Base-by-base conservation (phyloP, 2,888 invertebrate genomes). In the Magallana nippona region DNA sequence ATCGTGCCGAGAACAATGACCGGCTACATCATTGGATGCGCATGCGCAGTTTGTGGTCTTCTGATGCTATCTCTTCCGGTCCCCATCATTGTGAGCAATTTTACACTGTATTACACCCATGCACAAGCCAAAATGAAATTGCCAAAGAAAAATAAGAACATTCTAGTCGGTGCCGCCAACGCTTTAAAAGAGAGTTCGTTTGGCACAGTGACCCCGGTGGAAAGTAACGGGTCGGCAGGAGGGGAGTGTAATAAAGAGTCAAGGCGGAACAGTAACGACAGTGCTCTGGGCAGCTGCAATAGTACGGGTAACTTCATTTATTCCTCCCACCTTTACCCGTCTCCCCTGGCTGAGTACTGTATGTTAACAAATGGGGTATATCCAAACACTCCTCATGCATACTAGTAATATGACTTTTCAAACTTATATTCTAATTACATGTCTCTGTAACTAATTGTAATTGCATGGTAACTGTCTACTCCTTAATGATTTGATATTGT, bases 51-150 rank as follows among this genome's bases (percentile, higher is more conserved):
- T 1, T 90, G 91, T 78, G 94, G 94, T 62, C 91, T 94, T 17
- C 90, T 94, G 55, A 93, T 93, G 88, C 87, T 94, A 81, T 92
- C 93, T 13, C 90, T 94, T 79, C 93, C 94, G 15, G 93, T 93
- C 22, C 93, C 94, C 2, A 92, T 93, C 44, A 93, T 93, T 79
- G 93, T 93, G 55, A 93, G 92, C 86, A 93, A 94, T 87, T 93
- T 93, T 85, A 92, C 94, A 8, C 87, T 93, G 32, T 94, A 93
- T 86, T 94, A 94, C 84, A 91, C 92, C 5, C 94, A 94, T 85
- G 93, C 93, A 5, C 93, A 93, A 84, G 94, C 94, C n/a, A 86
- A 89, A 78, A 82, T 91, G 32, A 93, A 93, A 86, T 88, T 93
- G 58, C 93, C 94, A 0, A 93, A 92, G 86, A 92, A 93, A 85